Evolutionary conservation across 2,888 invertebrate species (phyloP).

Genomic region (Augochlorella aurata): DNA sequence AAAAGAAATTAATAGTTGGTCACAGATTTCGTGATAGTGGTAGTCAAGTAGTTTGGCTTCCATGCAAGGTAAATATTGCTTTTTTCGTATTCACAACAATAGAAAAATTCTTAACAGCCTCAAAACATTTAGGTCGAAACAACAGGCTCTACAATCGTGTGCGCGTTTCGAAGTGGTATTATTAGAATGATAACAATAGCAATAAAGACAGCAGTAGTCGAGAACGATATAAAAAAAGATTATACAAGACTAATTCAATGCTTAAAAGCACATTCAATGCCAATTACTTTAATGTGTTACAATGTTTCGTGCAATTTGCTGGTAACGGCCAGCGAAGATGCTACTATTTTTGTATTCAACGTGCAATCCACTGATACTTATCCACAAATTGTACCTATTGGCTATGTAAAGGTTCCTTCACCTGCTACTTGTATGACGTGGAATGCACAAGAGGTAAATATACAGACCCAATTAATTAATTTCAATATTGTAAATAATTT

Average conservation of each 20-base stretch:
- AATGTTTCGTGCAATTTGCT: constrained; percentile 84
- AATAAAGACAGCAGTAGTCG: constrained; percentile 47
- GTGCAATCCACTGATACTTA: constrained; percentile 78
- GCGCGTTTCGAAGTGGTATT: constrained; percentile 89
- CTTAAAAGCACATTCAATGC: constrained; percentile 86
- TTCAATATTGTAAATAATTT: not conserved
- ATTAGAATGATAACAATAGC: constrained; percentile 83
- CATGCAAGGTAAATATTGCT: constrained; percentile 83
- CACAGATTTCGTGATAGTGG: constrained; percentile 85
- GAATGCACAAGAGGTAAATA: constrained; percentile 84
- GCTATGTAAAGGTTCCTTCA: constrained; percentile 86
- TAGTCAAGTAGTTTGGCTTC: constrained; percentile 86
- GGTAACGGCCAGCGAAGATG: constrained; percentile 87
- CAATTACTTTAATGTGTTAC: constrained; percentile 85
- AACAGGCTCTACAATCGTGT: constrained; percentile 86
- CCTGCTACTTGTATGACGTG: constrained; percentile 87
- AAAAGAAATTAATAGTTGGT: constrained; percentile 84
- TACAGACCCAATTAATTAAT: not conserved
- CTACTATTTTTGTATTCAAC: constrained; percentile 87
- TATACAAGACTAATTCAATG: constrained; percentile 75
- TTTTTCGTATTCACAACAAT: constrained; percentile 8
- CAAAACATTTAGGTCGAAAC: constrained; percentile 83
- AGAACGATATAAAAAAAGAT: constrained; percentile 47
- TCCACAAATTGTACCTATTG: constrained; percentile 85
- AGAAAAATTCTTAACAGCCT: not conserved